A percentile compares a stretch with the other conserved stretches of the same genome.
These are phyloP conservation scores for Drosophila auraria DNA, from an alignment of 1,140 invertebrate species.

Conservation along the genomic window DNA sequence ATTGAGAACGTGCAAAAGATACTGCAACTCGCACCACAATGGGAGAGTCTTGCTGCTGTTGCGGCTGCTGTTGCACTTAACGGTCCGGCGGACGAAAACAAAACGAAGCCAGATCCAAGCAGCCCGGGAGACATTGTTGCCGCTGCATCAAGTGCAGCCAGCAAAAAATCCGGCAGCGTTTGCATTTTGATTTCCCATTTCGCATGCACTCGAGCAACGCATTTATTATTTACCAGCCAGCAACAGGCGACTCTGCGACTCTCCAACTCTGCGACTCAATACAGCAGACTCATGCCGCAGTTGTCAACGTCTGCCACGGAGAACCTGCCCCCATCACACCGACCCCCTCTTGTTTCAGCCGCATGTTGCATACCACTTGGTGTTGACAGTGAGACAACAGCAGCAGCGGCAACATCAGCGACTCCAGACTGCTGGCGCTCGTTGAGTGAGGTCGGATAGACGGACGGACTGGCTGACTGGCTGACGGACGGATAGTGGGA, in stretches of 20 bases:
- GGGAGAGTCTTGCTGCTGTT: conserved; percentile 33
- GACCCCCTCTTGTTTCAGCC: conserved; percentile 10
- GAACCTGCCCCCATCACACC: conserved; percentile 46
- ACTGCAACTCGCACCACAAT: conserved; percentile 50
- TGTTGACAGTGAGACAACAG: conserved; percentile 70
- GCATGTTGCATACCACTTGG: conserved; percentile 78
- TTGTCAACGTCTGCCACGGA: conserved; percentile 68
- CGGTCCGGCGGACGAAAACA: conserved; percentile 71
- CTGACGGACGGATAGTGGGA: conserved; percentile 24
- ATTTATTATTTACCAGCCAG: conserved; percentile 79
- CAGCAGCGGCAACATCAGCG: conserved; percentile 40
- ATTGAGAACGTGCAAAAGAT: conserved; percentile 82
- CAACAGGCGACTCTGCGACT: conserved; percentile 22
- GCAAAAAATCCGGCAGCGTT: conserved; percentile 75
- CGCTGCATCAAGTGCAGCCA: conserved; percentile 50
- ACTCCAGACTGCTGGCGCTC: conserved; percentile 68
- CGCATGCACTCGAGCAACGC: conserved; percentile 79
- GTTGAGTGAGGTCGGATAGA: conserved; percentile 63
- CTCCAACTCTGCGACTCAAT: conserved; percentile 49
- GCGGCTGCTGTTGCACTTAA: conserved; percentile 63
- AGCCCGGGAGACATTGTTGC: conserved; percentile 50
- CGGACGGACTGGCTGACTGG: conserved; percentile 32
- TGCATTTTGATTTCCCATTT: conserved; percentile 81
- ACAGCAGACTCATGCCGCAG: conserved; percentile 75
- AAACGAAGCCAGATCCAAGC: conserved; percentile 43